Conservation (phyloP, 2,797 vertebrate species). For the Muscicapa comitata region DNA sequence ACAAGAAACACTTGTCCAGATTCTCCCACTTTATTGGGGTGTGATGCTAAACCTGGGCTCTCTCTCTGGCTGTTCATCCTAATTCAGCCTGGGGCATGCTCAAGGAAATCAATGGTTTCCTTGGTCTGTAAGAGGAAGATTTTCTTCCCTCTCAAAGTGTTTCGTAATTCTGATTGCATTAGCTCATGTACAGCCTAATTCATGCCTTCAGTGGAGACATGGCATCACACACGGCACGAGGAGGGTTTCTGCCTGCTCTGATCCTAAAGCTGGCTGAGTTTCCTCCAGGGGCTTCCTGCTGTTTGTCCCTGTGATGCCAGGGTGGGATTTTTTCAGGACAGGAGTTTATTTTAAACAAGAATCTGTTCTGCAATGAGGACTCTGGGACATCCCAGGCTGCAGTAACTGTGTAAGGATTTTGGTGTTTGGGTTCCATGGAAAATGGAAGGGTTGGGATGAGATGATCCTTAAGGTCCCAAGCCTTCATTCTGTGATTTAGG, state of each 20-base stretch:
- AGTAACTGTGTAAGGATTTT: neutral
- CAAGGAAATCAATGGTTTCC: neutral
- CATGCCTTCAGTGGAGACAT: neutral
- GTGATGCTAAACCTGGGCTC: too few species aligned
- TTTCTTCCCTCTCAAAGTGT: neutral
- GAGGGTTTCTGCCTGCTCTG: neutral
- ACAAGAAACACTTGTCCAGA: too few species aligned
- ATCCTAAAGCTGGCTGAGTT: neutral
- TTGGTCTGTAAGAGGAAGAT: rapidly evolving
- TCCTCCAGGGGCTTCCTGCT: neutral
- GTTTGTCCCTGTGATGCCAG: rapidly evolving
- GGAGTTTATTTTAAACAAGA: neutral
- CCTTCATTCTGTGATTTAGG: neutral
- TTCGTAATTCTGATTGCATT: neutral
- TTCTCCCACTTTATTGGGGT: too few species aligned
- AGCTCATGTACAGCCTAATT: neutral
- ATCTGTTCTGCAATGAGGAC: rapidly evolving
- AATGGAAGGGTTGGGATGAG: neutral
- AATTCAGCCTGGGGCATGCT: rapidly evolving
- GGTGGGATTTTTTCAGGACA: neutral
- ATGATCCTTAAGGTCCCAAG: neutral
- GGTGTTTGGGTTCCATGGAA: neutral
- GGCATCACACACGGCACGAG: neutral
- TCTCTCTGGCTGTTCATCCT: too few species aligned
- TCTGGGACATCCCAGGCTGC: neutral